Evolutionary conservation across 1,140 invertebrate genomes (phyloP), one percentile per base, ranked within the genome.

Genomic region (Laodelphax striatellus): DNA sequence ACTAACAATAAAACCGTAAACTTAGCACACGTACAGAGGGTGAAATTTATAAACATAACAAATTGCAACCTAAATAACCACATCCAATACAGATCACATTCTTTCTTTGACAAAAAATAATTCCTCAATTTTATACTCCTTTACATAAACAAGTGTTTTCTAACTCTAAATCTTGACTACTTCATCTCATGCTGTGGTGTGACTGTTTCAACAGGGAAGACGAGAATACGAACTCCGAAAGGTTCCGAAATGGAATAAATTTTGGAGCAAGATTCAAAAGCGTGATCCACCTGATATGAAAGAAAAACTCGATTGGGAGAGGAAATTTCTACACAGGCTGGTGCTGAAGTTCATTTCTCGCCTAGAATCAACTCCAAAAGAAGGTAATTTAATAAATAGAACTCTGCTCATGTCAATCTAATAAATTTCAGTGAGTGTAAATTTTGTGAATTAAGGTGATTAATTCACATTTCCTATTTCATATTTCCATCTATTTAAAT

Each of bases 321-420:
- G 94, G 31, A 82, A 80, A 58, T 98, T 97, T 75, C 74, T 99
- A 43, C 85, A 88, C 68, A 83, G 82, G 62, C 77, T 98, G 14
- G 93, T 99, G 73, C 80, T 93, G 19, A 93, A 94, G 72, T 99
- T 98, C 73, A 84, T 97, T 69, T 73, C 75, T 17, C 80, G 94
- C 62, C 73, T 99, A 41, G 86, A 92, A 69, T 77, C 78, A 10
- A 85, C 98, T 67, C 78, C 84, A 0, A 77, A 81, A 68, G 88
- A 77, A 79, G 59, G 75, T 83, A 34, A 74, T 74, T 11, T 8
- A 50, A 50, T 50, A 2, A 8, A 19, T 50, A 44, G 24, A 2
- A 6, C 6, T 28, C 24, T 28, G 6, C 6, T 6, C 2, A 28
- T 28, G 24, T 28, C 24, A 28, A 28, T 28, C 24, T 14, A n/a